A percentile compares a stretch with the other conserved stretches of the same genome.
Evolutionary conservation across 2,888 invertebrate species (phyloP).

Genomic region (Ichneumoninae sp.): DNA sequence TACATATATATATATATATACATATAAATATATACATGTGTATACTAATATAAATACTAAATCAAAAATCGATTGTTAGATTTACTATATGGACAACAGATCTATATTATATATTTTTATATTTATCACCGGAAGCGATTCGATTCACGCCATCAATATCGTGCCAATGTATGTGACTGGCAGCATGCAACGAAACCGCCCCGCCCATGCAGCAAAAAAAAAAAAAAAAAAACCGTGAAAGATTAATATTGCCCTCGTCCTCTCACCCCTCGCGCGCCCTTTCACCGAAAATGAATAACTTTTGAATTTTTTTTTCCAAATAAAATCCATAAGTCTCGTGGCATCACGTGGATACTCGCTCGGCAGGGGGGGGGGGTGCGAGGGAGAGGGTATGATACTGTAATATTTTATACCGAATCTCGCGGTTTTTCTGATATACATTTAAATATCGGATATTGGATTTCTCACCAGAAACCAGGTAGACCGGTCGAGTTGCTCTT

Average conservation of each 20-base stretch:
- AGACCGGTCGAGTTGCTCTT: background rate
- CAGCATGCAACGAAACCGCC: conserved; percentile 24
- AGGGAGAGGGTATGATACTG: background rate
- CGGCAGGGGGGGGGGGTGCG: background rate
- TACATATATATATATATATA: no score
- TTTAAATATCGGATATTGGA: conserved; percentile 61
- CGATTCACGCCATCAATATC: conserved; percentile 57
- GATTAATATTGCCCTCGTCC: conserved; percentile 38
- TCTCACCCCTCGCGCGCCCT: background rate
- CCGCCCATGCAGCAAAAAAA: conserved; percentile 25
- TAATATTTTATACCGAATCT: conserved; percentile 53
- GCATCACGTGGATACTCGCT: conserved; percentile 38
- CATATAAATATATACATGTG: background rate
- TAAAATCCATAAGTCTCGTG: conserved; percentile 50
- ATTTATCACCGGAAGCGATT: conserved; percentile 62
- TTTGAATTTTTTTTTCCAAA: conserved; percentile 43
- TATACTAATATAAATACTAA: no score
- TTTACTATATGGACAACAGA: conserved; percentile 14
- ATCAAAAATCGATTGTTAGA: background rate
- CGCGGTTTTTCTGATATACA: conserved; percentile 42
- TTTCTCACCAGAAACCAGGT: conserved; percentile 26
- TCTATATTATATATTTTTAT: conserved; percentile 39
- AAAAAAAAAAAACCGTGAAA: conserved; percentile 27
- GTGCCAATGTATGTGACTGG: conserved; percentile 21
- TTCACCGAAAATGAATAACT: conserved; percentile 33